phyloP scores from a whole-genome alignment of 2,888 invertebrate genomes.

The Orthosia gothica region DNA sequence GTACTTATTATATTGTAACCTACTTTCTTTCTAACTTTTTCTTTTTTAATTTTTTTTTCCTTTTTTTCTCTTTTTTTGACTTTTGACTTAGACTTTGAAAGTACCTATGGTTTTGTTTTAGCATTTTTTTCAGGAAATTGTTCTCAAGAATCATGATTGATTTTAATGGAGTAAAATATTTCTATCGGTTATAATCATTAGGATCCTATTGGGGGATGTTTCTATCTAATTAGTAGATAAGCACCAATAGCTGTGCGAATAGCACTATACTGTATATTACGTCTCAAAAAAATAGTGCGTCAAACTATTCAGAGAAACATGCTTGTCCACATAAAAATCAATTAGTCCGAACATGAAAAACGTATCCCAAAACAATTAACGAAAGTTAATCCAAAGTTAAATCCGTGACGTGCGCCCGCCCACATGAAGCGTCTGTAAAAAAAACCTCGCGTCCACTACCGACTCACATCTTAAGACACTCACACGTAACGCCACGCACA shows the following conservation, averaged over 20 bases:
- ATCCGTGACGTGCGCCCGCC: slow-evolving; percentile 89
- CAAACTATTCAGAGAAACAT: slow-evolving; percentile 21
- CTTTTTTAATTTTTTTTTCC: no score
- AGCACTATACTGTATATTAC: not conserved
- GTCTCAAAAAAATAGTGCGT: not conserved
- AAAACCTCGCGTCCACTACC: slow-evolving; percentile 82
- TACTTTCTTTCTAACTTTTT: no score
- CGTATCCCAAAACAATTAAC: slow-evolving; percentile 86
- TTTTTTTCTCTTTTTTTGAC: no score
- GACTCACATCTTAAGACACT: slow-evolving; percentile 69
- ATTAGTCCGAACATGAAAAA: slow-evolving; percentile 77
- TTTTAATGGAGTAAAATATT: not conserved
- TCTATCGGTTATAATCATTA: not conserved
- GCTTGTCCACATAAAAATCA: slow-evolving; percentile 72
- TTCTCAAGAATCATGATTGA: not conserved
- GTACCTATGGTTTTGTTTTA: not conserved
- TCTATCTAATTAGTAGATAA: not conserved
- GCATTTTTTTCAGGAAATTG: not conserved
- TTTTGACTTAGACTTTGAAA: no score
- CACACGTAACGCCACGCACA: slow-evolving; percentile 77
- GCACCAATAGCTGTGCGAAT: not conserved
- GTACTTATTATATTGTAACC: no score
- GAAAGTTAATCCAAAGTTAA: slow-evolving; percentile 84
- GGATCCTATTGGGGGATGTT: no score
- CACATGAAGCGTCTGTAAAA: slow-evolving; percentile 82